Conservation (phyloP, 2,113 vertebrate genomes). For the Odocoileus hemionus region DNA sequence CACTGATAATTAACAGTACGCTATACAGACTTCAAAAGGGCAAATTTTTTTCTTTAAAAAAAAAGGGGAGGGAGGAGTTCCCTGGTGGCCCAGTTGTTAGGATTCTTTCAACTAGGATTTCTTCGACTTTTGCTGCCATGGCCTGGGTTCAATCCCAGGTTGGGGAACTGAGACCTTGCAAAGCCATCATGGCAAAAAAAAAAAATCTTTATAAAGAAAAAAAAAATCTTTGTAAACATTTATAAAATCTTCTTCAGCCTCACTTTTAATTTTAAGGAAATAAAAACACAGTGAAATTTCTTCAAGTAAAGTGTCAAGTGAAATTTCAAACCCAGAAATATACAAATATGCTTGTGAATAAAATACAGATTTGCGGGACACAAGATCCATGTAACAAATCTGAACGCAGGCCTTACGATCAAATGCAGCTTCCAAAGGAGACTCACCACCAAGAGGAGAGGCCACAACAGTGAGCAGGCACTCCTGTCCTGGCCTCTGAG, state of each 20-base stretch:
- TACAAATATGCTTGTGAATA: neutral
- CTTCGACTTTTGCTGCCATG: neutral
- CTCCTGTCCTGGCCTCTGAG: neutral
- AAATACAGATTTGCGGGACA: neutral
- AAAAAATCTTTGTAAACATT: neutral
- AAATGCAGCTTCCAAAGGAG: neutral
- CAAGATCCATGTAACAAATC: neutral
- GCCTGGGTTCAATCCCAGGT: neutral
- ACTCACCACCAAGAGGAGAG: neutral
- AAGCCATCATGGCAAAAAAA: neutral
- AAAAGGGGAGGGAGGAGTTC: neutral
- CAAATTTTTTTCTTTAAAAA: neutral
- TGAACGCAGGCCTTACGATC: neutral
- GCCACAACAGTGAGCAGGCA: neutral
- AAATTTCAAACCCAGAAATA: slow-evolving; percentile 25
- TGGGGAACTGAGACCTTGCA: neutral
- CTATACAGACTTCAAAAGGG: neutral
- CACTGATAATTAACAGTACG: neutral
- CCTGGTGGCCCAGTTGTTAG: neutral
- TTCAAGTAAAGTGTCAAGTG: neutral
- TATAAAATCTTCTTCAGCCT: slow-evolving; percentile 6
- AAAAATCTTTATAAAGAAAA: neutral
- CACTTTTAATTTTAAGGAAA: slow-evolving; percentile 10
- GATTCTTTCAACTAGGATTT: neutral
- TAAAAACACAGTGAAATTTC: neutral